A percentile compares a stretch with the other conserved stretches of the same genome.
Evolutionary conservation across 2,888 invertebrate genomes (phyloP).

Genomic region (Hemaris fuciformis): DNA sequence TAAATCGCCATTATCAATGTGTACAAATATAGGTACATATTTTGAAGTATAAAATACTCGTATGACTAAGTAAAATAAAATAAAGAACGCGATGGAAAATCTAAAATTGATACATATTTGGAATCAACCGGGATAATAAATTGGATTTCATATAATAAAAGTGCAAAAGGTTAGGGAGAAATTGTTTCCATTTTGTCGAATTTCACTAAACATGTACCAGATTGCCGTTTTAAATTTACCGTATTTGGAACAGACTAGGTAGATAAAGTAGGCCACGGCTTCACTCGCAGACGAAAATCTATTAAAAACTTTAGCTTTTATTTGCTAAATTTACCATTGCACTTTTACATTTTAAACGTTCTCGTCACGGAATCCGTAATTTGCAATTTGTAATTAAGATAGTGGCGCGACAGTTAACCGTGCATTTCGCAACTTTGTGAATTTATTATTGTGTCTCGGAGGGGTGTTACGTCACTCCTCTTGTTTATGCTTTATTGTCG

Average conservation of each 20-base stretch:
- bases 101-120: neutral
- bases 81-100: neutral
- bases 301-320: slow-evolving; percentile 19
- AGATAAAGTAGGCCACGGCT: slow-evolving; percentile 33
- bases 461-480: neutral
- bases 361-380: slow-evolving; percentile 6
- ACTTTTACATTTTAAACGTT: slow-evolving; percentile 8
- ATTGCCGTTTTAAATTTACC: slow-evolving; percentile 34
- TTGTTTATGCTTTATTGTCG: neutral
- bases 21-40: too few relatives aligned
- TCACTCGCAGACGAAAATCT: slow-evolving; percentile 21
- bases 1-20: too few relatives aligned
- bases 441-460: slow-evolving; percentile 7
- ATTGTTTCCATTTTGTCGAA: slow-evolving; percentile 8
- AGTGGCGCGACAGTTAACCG: slow-evolving; percentile 3
- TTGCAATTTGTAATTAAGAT: slow-evolving; percentile 11
- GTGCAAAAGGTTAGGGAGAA: neutral
- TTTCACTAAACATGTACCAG: slow-evolving; percentile 9
- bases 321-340: slow-evolving; percentile 10
- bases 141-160: neutral
- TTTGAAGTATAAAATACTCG: too few relatives aligned
- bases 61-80: too few relatives aligned
- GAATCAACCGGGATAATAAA: neutral
- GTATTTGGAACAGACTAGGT: slow-evolving; percentile 33
- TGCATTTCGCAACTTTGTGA: slow-evolving; percentile 5